phyloP scores from a whole-genome alignment of 2,888 invertebrate genomes.

The Neocrepidodera transversa region DNA sequence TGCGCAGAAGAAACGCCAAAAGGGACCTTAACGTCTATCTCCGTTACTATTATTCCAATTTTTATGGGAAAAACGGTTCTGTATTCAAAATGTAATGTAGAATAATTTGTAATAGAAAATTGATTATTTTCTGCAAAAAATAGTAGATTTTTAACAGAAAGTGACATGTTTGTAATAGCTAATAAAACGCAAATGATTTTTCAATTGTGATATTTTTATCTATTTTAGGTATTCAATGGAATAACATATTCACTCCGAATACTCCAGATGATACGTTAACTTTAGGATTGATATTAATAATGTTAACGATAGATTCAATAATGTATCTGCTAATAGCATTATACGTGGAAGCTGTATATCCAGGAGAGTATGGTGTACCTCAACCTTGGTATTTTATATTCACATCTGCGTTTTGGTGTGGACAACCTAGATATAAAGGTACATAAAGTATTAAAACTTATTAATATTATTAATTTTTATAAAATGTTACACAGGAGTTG shows the following conservation, averaged over 20 bases:
- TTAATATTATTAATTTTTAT: too few relatives aligned
- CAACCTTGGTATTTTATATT: conserved; percentile 84
- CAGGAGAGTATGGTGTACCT: conserved; percentile 86
- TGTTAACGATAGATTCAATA: conserved; percentile 73
- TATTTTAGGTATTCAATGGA: conserved; percentile 67
- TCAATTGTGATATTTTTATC: too few relatives aligned
- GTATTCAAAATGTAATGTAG: too few relatives aligned
- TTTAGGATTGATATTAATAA: conserved; percentile 74
- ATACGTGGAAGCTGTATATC: conserved; percentile 86
- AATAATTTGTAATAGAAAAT: too few relatives aligned
- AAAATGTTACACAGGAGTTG: conserved; percentile 60
- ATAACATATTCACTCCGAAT: conserved; percentile 68
- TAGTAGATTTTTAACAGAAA: too few relatives aligned
- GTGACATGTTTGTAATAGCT: too few relatives aligned
- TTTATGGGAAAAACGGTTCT: too few relatives aligned
- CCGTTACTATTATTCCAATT: too few relatives aligned
- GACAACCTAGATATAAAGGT: conserved; percentile 56
- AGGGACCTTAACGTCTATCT: too few relatives aligned
- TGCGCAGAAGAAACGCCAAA: too few relatives aligned
- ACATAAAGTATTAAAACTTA: conserved; percentile 31
- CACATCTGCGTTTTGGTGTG: conserved; percentile 66
- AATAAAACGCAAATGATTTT: too few relatives aligned
- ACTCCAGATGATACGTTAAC: conserved; percentile 73
- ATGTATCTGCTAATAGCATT: conserved; percentile 79
- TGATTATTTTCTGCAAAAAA: too few relatives aligned